Evolutionary conservation across 2,888 invertebrate species (phyloP).

Genomic region (Callosobruchus maculatus): DNA sequence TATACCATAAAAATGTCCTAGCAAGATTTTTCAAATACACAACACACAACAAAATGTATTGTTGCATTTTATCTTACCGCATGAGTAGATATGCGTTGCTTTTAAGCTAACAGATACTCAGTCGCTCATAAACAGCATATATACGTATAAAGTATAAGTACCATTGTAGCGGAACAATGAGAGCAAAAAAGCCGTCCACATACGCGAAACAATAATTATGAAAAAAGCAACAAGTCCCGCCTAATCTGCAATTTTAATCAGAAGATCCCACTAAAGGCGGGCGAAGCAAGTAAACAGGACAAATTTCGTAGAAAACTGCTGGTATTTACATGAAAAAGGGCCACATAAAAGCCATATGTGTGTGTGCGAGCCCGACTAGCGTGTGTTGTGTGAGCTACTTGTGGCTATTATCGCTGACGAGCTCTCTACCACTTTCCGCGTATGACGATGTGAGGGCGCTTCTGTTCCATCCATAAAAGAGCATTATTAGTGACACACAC

Average conservation of each 20-base stretch:
- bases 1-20: too few species aligned
- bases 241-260: conserved; percentile 26
- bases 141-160: too few species aligned
- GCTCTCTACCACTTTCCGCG: conserved; percentile 25
- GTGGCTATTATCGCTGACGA: conserved; percentile 47
- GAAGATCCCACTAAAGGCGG: conserved; percentile 16
- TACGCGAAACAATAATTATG: conserved; percentile 18
- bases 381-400: conserved; percentile 42
- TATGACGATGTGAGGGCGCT: conserved; percentile 26
- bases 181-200: conserved; percentile 6
- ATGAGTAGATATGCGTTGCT: too few species aligned
- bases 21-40: too few species aligned
- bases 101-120: too few species aligned
- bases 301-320: conserved; percentile 44
- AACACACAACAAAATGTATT: too few species aligned
- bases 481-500: conserved; percentile 21
- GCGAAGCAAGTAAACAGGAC: conserved; percentile 38
- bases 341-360: conserved; percentile 33
- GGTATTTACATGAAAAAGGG: conserved; percentile 40
- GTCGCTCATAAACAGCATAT: too few species aligned
- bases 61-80: too few species aligned
- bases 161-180: background rate
- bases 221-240: conserved; percentile 21
- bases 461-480: conserved; percentile 31
- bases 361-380: background rate